A percentile compares a stretch with the other conserved stretches of the same genome.
Conservation (phyloP, 2,888 invertebrate genomes). For the Carabus problematicus region DNA sequence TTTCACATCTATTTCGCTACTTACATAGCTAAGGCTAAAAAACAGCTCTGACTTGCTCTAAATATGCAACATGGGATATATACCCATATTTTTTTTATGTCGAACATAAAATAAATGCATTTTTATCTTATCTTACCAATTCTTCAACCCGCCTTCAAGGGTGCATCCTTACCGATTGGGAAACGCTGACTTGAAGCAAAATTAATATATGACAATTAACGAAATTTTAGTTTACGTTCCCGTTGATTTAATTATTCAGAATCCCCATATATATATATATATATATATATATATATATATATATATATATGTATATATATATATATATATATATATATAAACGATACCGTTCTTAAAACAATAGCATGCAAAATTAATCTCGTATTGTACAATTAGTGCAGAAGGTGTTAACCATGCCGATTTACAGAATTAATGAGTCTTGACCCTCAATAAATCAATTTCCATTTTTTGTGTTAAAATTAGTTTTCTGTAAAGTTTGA, state of each 20-base stretch:
- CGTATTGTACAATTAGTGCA: not conserved
- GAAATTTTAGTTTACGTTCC: no score
- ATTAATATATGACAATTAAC: no score
- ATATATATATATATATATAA: conserved; percentile 4
- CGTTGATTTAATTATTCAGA: no score
- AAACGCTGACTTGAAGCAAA: no score
- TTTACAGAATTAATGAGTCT: not conserved
- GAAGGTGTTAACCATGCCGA: not conserved
- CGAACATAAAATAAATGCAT: no score
- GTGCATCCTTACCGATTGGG: no score
- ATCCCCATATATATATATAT: not conserved
- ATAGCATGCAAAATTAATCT: not conserved
- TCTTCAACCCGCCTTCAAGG: no score
- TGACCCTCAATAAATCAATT: no score
- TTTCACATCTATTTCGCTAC: not conserved
- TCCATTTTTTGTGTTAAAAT: no score
- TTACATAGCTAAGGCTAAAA: not conserved
- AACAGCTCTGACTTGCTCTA: not conserved
- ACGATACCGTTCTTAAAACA: not conserved
- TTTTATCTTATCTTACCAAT: no score
- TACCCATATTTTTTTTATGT: no score
- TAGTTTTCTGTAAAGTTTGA: not conserved
- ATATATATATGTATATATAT: conserved; percentile 2
- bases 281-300: conserved; percentile 4
- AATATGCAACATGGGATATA: no score